Conservation (phyloP, 2,797 vertebrate genomes). For the Sebastes oblongus region DNA sequence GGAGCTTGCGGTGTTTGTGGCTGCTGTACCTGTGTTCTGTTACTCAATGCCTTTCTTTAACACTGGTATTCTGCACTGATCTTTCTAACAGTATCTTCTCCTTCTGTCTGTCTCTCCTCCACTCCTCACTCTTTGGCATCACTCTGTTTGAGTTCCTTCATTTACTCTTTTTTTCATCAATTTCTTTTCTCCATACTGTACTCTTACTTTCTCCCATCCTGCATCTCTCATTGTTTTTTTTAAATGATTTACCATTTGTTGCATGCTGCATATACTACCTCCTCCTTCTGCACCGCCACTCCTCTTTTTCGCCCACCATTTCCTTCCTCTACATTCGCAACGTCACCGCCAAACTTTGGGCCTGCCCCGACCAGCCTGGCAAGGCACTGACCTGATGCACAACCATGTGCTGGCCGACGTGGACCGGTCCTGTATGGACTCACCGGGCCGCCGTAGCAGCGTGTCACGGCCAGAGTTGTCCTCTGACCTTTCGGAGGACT, state of each 20-base stretch:
- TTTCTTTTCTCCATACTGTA: conserved; percentile 76
- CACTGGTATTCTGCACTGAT: conserved; percentile 62
- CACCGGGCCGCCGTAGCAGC: conserved; percentile 95
- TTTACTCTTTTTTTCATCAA: conserved; percentile 33
- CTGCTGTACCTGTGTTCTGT: conserved; percentile 22
- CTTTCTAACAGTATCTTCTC: conserved; percentile 78
- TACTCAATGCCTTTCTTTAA: conserved; percentile 56
- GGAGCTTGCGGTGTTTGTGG: conserved; percentile 12
- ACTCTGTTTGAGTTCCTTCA: conserved; percentile 44
- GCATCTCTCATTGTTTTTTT: conserved; percentile 77
- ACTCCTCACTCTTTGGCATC: conserved; percentile 59
- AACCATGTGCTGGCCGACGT: conserved; percentile 98
- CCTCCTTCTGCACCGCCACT: conserved; percentile 23
- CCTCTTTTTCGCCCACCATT: conserved; percentile 8
- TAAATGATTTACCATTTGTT: conserved; percentile 86
- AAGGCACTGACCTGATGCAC: conserved; percentile 99
- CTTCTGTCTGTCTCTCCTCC: conserved; percentile 74
- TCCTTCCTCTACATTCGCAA: conserved; percentile 21
- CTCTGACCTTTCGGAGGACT: conserved; percentile 99
- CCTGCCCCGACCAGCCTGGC: conserved; percentile 92
- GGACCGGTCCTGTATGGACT: conserved; percentile 94
- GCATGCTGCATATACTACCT: conserved; percentile 38
- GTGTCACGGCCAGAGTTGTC: conserved; percentile 92
- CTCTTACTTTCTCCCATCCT: conserved; percentile 80
- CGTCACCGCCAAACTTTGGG: conserved; percentile 8